Conservation (phyloP, 2,113 vertebrate genomes). For the Pithys albifrons region DNA sequence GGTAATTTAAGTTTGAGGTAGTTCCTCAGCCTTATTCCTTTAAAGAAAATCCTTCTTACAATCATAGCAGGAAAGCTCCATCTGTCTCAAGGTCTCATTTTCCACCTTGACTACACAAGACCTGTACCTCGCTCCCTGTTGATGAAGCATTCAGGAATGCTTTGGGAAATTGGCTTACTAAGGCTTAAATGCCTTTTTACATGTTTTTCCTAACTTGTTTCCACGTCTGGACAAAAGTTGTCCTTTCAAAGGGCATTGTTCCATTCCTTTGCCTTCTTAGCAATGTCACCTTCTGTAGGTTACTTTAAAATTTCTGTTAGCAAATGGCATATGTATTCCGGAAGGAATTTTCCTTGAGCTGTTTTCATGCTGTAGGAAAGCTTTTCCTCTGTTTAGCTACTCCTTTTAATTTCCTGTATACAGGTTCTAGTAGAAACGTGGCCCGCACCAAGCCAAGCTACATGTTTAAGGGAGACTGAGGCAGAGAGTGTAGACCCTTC, state of each 20-base stretch:
- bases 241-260: neutral
- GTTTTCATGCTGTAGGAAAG: neutral
- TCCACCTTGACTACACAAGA: neutral
- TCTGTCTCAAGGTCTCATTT: neutral
- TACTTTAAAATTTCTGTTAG: neutral
- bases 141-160: neutral
- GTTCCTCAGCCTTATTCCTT: neutral
- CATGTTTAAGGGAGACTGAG: neutral
- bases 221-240: neutral
- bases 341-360: neutral
- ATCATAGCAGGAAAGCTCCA: neutral
- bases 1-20: neutral
- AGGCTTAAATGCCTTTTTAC: neutral
- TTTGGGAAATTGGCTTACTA: neutral
- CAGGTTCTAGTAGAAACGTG: neutral
- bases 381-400: neutral
- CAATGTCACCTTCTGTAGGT: neutral
- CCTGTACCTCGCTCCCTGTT: neutral
- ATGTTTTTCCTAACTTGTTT: neutral
- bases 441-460: neutral
- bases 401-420: neutral
- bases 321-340: neutral
- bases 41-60: neutral
- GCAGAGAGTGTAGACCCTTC: neutral
- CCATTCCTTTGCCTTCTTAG: neutral